Evolutionary conservation across 2,888 invertebrate genomes (phyloP), one percentile per base, ranked within the genome.

Genomic region (Calameuta pallipes): DNA sequence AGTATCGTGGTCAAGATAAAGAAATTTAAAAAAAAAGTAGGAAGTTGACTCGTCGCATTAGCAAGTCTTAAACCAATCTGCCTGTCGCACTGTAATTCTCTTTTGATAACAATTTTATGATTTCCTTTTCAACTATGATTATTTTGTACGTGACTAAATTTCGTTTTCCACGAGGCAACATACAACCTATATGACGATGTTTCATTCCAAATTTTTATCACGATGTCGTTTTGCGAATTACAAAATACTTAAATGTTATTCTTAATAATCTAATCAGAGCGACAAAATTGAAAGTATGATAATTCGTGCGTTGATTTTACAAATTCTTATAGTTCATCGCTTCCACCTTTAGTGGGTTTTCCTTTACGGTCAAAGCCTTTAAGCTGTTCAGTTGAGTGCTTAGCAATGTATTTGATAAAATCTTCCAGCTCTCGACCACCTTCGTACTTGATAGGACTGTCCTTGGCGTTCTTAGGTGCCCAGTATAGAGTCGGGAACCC

Each of bases 401-500:
- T 96, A 75, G 99, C 95, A 86, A 99, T 96, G 93, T 97, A 99
- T 90, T 97, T 97, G 84, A 99, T 87, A 92, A 99, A 99, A 91
- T 99, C 99, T 82, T 98, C 96, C 11, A 97, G 92, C 85, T 97
- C 96, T 80, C 99, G 96, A 3, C 98, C 99, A 87, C 98, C 98
- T 94, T 98, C 97, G 92, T 98, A 99, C 92, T 95, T 94, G 80
- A 96, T 94, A 36, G 98, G 98, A 82, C 93, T 94, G 88, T 94
- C 92, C 90, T 96, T 96, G 75, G 93, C 92, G 88, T 97, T 95
- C 92, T 97, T 98, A 15, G 98, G 96, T 82, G 96, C 94, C 98
- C 98, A 99, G 94, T 94, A 99, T 81, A 99, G 94, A 9, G 99
- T 99, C 78, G 99, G 99, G 95, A 99, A 99, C 13, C 99, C 99